Base-by-base conservation (phyloP, 2,113 vertebrate species). In the Callionymus lyra region DNA sequence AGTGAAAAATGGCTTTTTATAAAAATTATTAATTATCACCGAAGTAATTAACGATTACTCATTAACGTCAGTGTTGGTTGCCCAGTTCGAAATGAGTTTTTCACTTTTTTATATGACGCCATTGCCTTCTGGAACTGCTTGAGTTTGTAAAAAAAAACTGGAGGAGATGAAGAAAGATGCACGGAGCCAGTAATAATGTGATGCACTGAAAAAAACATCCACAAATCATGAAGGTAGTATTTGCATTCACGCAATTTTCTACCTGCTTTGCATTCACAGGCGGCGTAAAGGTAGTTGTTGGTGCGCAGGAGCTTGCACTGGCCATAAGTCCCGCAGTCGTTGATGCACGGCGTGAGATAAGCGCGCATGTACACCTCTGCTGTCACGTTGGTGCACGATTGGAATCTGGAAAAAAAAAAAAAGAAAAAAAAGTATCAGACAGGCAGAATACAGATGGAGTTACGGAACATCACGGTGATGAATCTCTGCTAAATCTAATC, bases 241-340 rank as follows among this genome's bases (percentile, higher is more conserved):
- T 27, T 4, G 21, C 4, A 27, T 27, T 27, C 21, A 27, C n/a
- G n/a, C n/a, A n/a, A n/a, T n/a, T n/a, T n/a, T n/a, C 58, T 88
- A 99, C 95, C 95, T 61, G 95, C 95, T 86, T 95, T 96, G 86
- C 95, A 99, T 84, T 98, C 94, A 65, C 95, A 99, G 33, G 95
- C 93, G 0, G 95, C 95, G 0, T 95, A 97, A 64, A 98, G 84
- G 71, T 93, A 98, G 84, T 94, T 98, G 82, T 95, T 95, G 49
- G 94, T 95, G 61, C 95, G 92, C 51, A 98, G 83, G 10, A 99
- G 90, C 65, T 98, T 97, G 88, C 95, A 99, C 82, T 99, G 94
- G 19, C 95, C 95, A 0, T 97, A 97, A 1, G 90, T 90, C 39
- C 95, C 93, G 0, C 95, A 98, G 82, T 98, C 94, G 0, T 93